Base-by-base conservation (phyloP, 1,140 invertebrate species). In the Eriosoma lanigerum region DNA sequence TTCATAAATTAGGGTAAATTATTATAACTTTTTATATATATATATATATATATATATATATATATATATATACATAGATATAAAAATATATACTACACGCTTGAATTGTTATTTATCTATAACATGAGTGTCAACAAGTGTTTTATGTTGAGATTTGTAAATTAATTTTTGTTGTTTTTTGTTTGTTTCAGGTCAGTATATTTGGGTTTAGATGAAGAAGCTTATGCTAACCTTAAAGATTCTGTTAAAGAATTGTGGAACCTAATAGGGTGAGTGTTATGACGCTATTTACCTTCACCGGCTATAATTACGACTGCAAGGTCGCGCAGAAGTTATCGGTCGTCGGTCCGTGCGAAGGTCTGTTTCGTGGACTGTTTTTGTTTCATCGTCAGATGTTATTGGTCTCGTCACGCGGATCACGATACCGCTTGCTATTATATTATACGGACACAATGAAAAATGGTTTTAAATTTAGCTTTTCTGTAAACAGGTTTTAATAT, bases 161-260 rank as follows among this genome's bases (percentile, higher is more conserved):
- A 76, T 29, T 76, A 76, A 76, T 58, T 1, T 38, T 75, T 76
- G 54, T 54, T 66, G 48, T 78, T 58, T 78, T 76, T 38, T 76
- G 1, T 62, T 29, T 78, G 75, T 78, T 78, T 26, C 56, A 78
- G 75, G 75, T 78, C 75, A 78, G 75, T 78, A 78, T 78, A 48
- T 78, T 78, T 60, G 56, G 75, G 56, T 60, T 26, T 78, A 78
- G 44, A 78, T 21, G 75, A 78, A 78, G 75, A 56, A 29, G 21
- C 75, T 12, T 62, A 78, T 15, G 21, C 75, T 78, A 78, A 17
- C 21, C 60, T 78, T 62, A 78, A 62, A 78, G 75, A 60, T 62
- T 78, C 75, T 46, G 56, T 78, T 62, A 78, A 58, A 78, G 75
- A 78, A 21, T 78, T 78, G 24, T 78, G 75, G 75, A 78, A 62